Base-by-base conservation (phyloP, 2,113 vertebrate species). In the Dendropsophus ebraccatus region DNA sequence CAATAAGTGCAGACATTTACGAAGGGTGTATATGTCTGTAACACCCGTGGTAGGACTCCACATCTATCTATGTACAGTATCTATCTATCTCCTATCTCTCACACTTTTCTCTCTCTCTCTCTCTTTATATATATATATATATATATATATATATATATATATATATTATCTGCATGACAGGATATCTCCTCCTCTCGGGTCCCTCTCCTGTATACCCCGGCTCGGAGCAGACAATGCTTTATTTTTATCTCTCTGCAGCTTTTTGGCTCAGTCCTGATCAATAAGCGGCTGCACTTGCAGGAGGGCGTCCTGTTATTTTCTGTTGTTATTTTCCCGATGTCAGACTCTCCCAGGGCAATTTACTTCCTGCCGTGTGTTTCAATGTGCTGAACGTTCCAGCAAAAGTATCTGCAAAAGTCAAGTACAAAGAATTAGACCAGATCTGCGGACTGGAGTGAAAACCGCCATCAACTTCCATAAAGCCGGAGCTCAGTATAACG, bases 201-300 rank as follows among this genome's bases (percentile, higher is more conserved):
- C n/a, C n/a, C n/a, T n/a, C n/a, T n/a, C 30, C n/a, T 69, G 32
- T 19, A 4, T 10, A 28, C 7, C 30, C 16, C 2, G 6, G 0
- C 30, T 35, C 3, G 1, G 14, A 19, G 17, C 30, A 69, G 17
- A 32, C 65, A 69, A 37, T 7, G 30, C 6, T 35, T 69, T 16
- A 1, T 19, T 69, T 35, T 35, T 19, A 69, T 35, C 32, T 14
- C 10, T 41, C 9, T 12, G 35, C 70, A 23, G 35, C 13, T 52
- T 32, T 77, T 77, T 19, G 45, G 74, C 74, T 19, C 73, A n/a
- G 14, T 75, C 25, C n/a, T 28, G 75, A 78, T 78, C 75, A 35
- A 78, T 78, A 78, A 17, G 13, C 47, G 14, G 7, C 16, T 32
- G 75, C 30, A 78, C 75, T 12, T 78, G 16, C 32, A 77, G 74